A percentile compares a stretch with the other conserved stretches of the same genome.
These are phyloP conservation scores for Suricata suricatta DNA, from an alignment of 2,113 vertebrate genomes.

Conservation along the genomic window DNA sequence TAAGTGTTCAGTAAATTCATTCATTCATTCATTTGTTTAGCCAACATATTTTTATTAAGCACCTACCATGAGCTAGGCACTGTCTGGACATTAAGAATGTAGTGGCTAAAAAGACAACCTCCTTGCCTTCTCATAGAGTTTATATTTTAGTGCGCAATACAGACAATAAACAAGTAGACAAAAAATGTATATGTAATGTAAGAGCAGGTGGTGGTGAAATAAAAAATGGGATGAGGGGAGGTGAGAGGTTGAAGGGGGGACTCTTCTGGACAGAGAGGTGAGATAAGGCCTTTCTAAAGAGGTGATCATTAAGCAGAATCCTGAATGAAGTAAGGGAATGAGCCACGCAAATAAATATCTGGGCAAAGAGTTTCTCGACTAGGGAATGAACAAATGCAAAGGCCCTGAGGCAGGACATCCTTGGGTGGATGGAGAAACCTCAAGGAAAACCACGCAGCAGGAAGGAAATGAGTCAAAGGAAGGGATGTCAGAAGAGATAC, in stretches of 20 bases:
- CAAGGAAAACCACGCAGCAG: background rate
- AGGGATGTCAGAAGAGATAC: background rate
- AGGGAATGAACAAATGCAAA: background rate
- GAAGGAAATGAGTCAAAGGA: background rate
- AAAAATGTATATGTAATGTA: background rate
- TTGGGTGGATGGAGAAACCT: background rate
- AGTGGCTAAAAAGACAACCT: background rate
- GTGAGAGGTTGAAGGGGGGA: background rate
- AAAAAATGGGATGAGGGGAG: background rate
- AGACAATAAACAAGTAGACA: background rate
- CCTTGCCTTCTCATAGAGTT: background rate
- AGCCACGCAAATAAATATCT: background rate
- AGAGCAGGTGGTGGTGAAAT: background rate
- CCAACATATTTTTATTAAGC: background rate
- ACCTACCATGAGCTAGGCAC: background rate
- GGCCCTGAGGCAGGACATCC: background rate
- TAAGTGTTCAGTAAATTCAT: background rate
- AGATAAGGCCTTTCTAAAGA: background rate
- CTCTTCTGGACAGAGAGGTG: background rate
- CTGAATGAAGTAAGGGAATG: background rate
- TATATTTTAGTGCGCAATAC: background rate
- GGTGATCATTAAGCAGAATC: background rate
- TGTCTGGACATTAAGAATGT: background rate
- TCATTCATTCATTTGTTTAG: background rate
- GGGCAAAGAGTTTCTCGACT: background rate